A percentile compares a stretch with the other conserved stretches of the same genome.
phyloP scores from a whole-genome alignment of 2,797 vertebrate species.

The Oophaga sylvatica region DNA sequence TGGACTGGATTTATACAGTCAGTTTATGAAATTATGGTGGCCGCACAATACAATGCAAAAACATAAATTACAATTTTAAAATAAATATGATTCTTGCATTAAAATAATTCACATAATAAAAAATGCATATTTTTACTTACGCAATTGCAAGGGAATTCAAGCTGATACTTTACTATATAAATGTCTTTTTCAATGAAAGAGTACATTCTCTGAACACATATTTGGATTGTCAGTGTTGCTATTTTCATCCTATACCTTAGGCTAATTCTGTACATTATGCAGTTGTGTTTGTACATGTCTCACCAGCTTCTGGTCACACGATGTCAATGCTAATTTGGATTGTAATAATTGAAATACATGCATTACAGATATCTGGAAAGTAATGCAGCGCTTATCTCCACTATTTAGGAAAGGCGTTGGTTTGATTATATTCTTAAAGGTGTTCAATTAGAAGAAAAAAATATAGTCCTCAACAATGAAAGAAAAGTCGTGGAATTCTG shows the following conservation, averaged over 20 bases:
- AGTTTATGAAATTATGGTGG: not conserved
- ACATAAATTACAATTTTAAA: not conserved
- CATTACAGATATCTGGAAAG: not conserved
- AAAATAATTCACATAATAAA: not conserved
- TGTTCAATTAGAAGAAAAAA: too few species aligned
- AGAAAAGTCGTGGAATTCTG: too few species aligned
- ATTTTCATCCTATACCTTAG: constrained; percentile 49
- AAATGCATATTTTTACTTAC: not conserved
- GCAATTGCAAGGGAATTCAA: not conserved
- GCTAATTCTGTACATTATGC: constrained; percentile 53
- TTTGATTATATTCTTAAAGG: not conserved
- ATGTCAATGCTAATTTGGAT: constrained; percentile 22
- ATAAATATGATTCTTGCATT: not conserved
- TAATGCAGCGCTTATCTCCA: not conserved
- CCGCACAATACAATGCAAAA: not conserved
- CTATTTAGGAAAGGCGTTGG: not conserved
- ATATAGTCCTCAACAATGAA: too few species aligned
- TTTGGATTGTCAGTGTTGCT: constrained; percentile 33
- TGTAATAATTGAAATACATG: not conserved
- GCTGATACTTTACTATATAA: constrained; percentile 15
- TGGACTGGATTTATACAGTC: not conserved
- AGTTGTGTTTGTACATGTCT: constrained; percentile 51
- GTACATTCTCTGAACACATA: constrained; percentile 5
- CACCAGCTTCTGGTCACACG: constrained; percentile 42
- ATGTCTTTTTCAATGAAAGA: constrained; percentile 29